phyloP scores from a whole-genome alignment of 23 tunicate species.

The Halocynthia aurantium region DNA sequence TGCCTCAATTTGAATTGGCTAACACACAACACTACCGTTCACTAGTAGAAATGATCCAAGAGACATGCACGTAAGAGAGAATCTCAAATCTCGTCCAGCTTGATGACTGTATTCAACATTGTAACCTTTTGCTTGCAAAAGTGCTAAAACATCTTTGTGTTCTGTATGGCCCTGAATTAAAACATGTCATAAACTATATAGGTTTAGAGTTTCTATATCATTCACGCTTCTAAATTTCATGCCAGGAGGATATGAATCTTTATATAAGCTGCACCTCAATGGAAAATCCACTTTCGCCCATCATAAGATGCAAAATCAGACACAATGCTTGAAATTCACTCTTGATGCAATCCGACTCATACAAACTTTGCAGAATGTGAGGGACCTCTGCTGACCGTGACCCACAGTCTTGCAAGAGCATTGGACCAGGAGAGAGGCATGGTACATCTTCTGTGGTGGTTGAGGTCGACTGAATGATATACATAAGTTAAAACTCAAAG shows the following conservation, averaged over 20 bases:
- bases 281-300: constrained; percentile 80
- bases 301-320: constrained; percentile 44
- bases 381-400: constrained; percentile 38
- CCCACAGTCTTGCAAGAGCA: constrained; percentile 64
- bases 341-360: constrained; percentile 24
- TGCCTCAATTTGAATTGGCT: too few species aligned
- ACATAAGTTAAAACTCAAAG: too few species aligned
- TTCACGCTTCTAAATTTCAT: too few species aligned
- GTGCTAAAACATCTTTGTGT: constrained; percentile 4
- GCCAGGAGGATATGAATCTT: too few species aligned
- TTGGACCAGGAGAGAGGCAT: constrained; percentile 24
- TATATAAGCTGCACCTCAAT: not conserved
- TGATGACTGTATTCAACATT: constrained; percentile 55
- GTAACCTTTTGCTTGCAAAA: constrained; percentile 3
- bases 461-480: not conserved
- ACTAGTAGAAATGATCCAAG: constrained; percentile 65
- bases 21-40: constrained; percentile 26
- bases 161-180: not conserved
- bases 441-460: constrained; percentile 6
- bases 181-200: too few species aligned
- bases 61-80: constrained; percentile 41
- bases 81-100: constrained; percentile 32
- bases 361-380: constrained; percentile 20
- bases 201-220: too few species aligned
- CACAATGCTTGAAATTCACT: constrained; percentile 62